These are phyloP conservation scores for Sapajus apella DNA, from an alignment of 2,113 vertebrate species.

Conservation along the genomic window DNA sequence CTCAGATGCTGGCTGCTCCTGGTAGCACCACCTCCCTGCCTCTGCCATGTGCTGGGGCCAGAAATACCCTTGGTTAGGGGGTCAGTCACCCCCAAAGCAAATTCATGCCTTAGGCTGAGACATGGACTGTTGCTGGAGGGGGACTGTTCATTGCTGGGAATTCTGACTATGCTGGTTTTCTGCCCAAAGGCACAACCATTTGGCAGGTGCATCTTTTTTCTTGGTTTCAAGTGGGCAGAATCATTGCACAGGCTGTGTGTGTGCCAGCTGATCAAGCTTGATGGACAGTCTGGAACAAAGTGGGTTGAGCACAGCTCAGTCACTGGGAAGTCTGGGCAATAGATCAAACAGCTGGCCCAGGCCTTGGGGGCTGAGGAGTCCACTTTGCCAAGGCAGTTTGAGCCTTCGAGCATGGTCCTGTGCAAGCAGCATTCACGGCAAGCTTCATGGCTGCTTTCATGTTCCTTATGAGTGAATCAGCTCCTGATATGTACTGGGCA, in stretches of 20 bases:
- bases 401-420: rapidly evolving
- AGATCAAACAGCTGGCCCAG: not conserved
- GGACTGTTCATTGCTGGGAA: not conserved
- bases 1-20: not conserved
- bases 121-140: not conserved
- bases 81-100: not conserved
- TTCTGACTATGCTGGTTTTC: not conserved
- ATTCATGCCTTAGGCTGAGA: not conserved
- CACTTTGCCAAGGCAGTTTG: not conserved
- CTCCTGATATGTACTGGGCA: rapidly evolving
- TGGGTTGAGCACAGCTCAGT: not conserved
- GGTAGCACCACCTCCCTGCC: not conserved
- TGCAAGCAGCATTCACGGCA: not conserved
- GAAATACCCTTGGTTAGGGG: not conserved
- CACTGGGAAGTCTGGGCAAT: not conserved
- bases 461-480: not conserved
- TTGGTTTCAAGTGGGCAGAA: not conserved
- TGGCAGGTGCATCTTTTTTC: not conserved
- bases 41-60: not conserved
- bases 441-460: rapidly evolving
- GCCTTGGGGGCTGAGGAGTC: not conserved
- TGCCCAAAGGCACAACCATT: not conserved
- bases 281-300: rapidly evolving
- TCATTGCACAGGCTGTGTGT: rapidly evolving
- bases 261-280: not conserved